phyloP scores from a whole-genome alignment of 1,140 invertebrate genomes.

The Zaprionus gabonicus region DNA sequence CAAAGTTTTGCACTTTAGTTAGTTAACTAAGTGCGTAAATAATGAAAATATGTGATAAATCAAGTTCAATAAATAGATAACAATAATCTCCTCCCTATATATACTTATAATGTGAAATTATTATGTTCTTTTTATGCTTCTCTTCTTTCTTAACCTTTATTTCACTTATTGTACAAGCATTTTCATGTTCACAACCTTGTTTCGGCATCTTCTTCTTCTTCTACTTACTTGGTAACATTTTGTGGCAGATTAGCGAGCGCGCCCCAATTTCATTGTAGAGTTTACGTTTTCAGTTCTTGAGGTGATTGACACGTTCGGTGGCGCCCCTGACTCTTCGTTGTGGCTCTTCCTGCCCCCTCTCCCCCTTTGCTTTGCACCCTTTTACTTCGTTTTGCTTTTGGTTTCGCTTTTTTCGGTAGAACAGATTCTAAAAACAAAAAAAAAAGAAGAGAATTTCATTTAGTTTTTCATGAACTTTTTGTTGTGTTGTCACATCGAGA shows the following conservation, averaged over 20 bases:
- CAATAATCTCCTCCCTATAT: no score
- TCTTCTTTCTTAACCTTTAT: background rate
- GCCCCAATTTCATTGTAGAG: slow-evolving; percentile 27
- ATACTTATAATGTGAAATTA: background rate
- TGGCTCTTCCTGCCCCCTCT: background rate
- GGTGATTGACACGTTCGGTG: slow-evolving; percentile 77
- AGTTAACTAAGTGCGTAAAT: no score
- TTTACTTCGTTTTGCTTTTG: slow-evolving; percentile 20
- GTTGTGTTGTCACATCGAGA: slow-evolving; percentile 50
- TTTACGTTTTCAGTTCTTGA: slow-evolving; percentile 48
- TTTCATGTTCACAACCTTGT: background rate
- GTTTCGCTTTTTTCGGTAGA: slow-evolving; percentile 7
- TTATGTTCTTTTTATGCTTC: background rate
- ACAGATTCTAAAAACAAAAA: background rate
- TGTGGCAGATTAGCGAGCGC: slow-evolving; percentile 27
- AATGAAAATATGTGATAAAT: no score
- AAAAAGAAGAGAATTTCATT: slow-evolving; percentile 36
- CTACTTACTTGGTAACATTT: slow-evolving; percentile 6
- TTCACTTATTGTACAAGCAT: background rate
- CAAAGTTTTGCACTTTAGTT: no score
- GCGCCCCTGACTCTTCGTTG: slow-evolving; percentile 66
- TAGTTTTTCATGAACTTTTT: slow-evolving; percentile 25
- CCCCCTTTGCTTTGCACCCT: slow-evolving; percentile 1
- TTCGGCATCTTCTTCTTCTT: background rate
- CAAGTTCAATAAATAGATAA: no score